Evolutionary conservation across 92 coral and sea anemone genomes (phyloP), one percentile per base, ranked within the genome.

Genomic region (Epizoanthus rinbou): DNA sequence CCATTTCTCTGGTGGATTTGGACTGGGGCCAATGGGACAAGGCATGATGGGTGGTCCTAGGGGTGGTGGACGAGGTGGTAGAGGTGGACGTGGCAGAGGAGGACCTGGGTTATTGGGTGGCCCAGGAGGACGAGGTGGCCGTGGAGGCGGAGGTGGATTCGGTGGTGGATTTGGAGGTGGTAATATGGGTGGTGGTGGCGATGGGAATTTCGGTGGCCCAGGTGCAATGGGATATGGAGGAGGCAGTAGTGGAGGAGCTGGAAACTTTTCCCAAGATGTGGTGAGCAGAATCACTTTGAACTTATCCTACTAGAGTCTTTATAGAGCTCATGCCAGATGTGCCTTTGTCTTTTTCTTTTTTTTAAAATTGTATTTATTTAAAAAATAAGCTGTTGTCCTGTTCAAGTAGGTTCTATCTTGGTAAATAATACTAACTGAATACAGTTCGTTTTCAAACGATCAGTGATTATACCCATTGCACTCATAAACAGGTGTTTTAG

Each of bases 61-160:
- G 62, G 88, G 94, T 31, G 76, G 88, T 62, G 84, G 86, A 0
- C 68, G 91, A 41, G 91, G 91, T 63, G 98, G 98, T 3, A 88
- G 89, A 16, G 84, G 90, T 50, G 90, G 92, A 2, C 82, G 98
- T 21, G 93, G 94, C 8, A 83, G 90, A 4, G 78, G 93, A 78
- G 88, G 91, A 50, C 76, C 84, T 19, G 92, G 90, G 52, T 64
- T 79, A 11, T 72, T 87, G 21, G 91, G 94, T 25, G 87, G 94
- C 8, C 58, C 88, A 17, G 87, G 97, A 45, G 91, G 94, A 31
- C 57, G 84, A 4, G 72, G 89, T 25, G 80, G 97, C 9, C 89
- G 91, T 7, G 79, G 94, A 10, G 87, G 89, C 6, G 65, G 88
- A 10, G 69, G 91, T 9, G 84, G 97, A 0, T 85, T 88, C 7